These are phyloP conservation scores for Dermatophagoides farinae DNA, from an alignment of 1,140 invertebrate species.

Conservation along the genomic window DNA sequence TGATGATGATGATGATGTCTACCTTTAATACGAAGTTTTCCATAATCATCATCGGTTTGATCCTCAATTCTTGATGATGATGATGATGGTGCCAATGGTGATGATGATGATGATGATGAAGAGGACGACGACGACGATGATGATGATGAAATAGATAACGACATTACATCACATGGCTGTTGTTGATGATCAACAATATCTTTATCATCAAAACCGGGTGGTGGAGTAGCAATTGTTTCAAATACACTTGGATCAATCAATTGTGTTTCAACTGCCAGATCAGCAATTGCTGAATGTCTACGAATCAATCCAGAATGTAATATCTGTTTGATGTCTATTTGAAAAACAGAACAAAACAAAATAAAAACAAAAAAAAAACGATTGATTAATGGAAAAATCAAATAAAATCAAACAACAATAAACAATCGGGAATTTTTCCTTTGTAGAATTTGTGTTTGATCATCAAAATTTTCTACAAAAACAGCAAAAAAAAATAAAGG, in stretches of 20 bases:
- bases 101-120: background rate
- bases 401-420: constrained; percentile 1
- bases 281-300: constrained; percentile 9
- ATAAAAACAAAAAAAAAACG: too few species aligned
- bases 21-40: background rate
- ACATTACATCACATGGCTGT: background rate
- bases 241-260: background rate
- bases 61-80: background rate
- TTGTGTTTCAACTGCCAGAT: background rate
- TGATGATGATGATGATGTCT: background rate
- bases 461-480: too few species aligned
- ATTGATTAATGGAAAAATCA: background rate
- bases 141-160: background rate
- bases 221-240: background rate
- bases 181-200: background rate
- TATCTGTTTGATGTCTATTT: background rate
- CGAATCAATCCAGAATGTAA: background rate
- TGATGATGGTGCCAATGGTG: background rate
- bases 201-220: constrained; percentile 10
- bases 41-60: background rate
- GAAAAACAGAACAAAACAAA: background rate
- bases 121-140: background rate
- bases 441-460: too few species aligned
- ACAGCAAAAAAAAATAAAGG: too few species aligned
- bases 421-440: too few species aligned